Evolutionary conservation across 2,888 invertebrate genomes (phyloP).

Genomic region (Allygus modestus): DNA sequence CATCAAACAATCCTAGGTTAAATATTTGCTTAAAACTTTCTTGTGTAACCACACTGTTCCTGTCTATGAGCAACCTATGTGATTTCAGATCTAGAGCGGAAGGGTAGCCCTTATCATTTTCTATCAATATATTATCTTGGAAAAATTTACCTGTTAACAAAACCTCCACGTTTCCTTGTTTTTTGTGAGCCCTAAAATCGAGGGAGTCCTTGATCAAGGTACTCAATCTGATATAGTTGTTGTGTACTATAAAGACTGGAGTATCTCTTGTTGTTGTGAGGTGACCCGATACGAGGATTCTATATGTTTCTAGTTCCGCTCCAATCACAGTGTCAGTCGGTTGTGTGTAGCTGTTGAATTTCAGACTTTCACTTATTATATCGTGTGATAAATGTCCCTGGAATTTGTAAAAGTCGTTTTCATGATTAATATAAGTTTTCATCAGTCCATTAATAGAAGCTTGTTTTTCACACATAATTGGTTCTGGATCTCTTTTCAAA

Average conservation of each 20-base stretch:
- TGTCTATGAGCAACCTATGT: not conserved
- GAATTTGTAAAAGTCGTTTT: not conserved
- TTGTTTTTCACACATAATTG: not conserved
- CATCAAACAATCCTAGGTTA: not conserved
- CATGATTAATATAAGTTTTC: not conserved
- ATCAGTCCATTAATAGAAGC: not conserved
- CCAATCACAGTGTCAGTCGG: not conserved
- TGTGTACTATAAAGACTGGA: not conserved
- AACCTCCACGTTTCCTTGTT: not conserved
- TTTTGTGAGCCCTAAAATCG: not conserved
- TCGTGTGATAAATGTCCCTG: not conserved
- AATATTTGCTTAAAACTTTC: constrained; percentile 3
- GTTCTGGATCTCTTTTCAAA: not conserved
- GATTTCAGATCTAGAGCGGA: not conserved
- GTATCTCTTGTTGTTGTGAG: not conserved
- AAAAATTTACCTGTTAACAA: constrained; percentile 1
- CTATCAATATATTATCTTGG: not conserved
- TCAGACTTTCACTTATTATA: not conserved
- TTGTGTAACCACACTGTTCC: not conserved
- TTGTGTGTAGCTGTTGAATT: not conserved
- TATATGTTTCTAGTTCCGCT: not conserved
- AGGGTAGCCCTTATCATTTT: not conserved
- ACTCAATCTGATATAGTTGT: not conserved
- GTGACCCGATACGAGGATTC: not conserved
- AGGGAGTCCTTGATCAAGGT: not conserved